Evolutionary conservation across 2,888 invertebrate genomes (phyloP), one percentile per base, ranked within the genome.

Genomic region (Agriotes lineatus): DNA sequence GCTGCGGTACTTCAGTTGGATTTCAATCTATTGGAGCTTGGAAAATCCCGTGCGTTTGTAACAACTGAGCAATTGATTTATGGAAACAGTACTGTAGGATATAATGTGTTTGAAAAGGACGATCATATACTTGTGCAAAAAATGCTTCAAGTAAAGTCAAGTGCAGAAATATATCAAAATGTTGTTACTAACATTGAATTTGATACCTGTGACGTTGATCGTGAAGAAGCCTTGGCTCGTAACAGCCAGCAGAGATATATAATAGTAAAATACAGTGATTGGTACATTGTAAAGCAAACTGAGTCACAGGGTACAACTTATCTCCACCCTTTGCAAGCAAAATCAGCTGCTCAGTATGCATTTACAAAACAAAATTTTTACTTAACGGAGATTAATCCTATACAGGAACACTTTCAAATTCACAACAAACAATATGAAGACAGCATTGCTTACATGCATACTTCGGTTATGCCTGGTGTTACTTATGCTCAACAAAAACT

Each of bases 1-100:
- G 82, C 79, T 0, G 79, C 81, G 5, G 75, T 82, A 67, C 69
- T 85, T 14, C 83, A 83, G 66, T 25, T 84, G 37, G 82, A 84
- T 18, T 52, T 78, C 37, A 18, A 59, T 14, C 71, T 75, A 9
- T 74, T 70, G 45, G 60, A 78, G 3, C 64, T 78, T 1, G 68
- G 71, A 1, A 61, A 74, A 0, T 76, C 3, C 72, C 76, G 2
- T 6, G 75, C 74, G 57, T 82, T 80, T 69, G 37, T 75, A 6
- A 75, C 74, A 1, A 65, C 70, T 6, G 82, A 85, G 82, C 82
- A 79, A 45, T 82, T 79, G 58, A 79, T 83, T 20, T 79, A 82
- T 30, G 84, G 84, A 1, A 73, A 70, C 18, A 82, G 82, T 37
- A 62, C 77, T 45, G 78, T 80, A 16, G 72, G 72, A 18, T 82